A percentile compares a stretch with the other conserved stretches of the same genome.
Evolutionary conservation across 2,113 vertebrate genomes (phyloP).

Genomic region (Oreochromis aureus): DNA sequence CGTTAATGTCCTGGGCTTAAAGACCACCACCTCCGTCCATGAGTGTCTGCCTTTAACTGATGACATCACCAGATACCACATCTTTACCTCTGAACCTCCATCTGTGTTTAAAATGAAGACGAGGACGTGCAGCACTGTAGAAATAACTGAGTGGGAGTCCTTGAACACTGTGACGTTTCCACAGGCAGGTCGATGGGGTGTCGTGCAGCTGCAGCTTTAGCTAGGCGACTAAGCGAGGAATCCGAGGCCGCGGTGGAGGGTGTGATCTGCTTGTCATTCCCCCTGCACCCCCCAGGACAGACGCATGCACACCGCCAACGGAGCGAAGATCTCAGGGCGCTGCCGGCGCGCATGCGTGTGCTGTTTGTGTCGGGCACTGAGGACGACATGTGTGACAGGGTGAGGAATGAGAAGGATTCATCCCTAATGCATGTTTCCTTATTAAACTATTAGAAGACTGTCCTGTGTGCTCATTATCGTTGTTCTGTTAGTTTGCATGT

Average conservation of each 20-base stretch:
- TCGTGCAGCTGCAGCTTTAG: conserved; percentile 80
- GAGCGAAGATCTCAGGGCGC: conserved; percentile 78
- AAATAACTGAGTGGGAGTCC: not conserved
- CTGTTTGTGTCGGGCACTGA: conserved; percentile 88
- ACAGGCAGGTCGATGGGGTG: conserved; percentile 91
- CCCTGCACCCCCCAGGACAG: conserved; percentile 83
- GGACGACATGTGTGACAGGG: conserved; percentile 90
- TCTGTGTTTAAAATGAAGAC: not conserved
- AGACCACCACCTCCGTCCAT: not conserved
- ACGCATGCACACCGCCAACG: conserved; percentile 74
- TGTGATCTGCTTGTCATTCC: conserved; percentile 88
- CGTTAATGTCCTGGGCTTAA: not conserved
- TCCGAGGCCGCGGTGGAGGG: conserved; percentile 73
- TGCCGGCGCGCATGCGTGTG: conserved; percentile 72
- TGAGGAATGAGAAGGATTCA: conserved; percentile 31
- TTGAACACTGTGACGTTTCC: not conserved
- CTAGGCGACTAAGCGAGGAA: conserved; percentile 49
- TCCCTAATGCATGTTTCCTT: not conserved
- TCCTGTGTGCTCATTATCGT: not conserved
- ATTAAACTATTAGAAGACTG: not conserved
- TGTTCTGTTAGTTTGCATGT: not conserved
- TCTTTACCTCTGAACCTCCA: not conserved
- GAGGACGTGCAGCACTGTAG: not conserved
- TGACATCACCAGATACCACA: not conserved
- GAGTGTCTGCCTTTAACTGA: not conserved